These are phyloP conservation scores for Mesodorylaimus sp. DNA, from an alignment of 2,888 invertebrate genomes.

Conservation along the genomic window DNA sequence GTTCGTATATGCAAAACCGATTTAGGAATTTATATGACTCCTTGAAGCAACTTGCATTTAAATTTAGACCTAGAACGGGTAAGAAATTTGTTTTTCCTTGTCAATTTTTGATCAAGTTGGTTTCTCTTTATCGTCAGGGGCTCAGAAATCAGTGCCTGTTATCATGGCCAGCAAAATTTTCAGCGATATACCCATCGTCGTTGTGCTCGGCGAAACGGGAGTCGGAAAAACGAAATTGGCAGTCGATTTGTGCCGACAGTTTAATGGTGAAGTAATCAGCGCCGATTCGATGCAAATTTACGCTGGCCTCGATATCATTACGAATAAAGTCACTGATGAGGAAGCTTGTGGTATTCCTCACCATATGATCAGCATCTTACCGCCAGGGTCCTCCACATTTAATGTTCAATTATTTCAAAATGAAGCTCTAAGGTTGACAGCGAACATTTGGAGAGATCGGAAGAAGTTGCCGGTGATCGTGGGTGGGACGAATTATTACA, in stretches of 20 bases:
- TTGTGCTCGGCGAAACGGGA: slow-evolving; percentile 86
- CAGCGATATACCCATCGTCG: slow-evolving; percentile 45
- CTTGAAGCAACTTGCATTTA: no score
- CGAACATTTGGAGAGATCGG: slow-evolving; percentile 44
- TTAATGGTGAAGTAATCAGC: slow-evolving; percentile 76
- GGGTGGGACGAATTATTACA: slow-evolving; percentile 95
- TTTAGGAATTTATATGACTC: no score
- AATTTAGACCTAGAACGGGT: background rate
- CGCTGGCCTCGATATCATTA: slow-evolving; percentile 71
- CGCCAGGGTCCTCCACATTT: slow-evolving; percentile 49
- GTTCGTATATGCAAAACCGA: no score
- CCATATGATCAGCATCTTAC: slow-evolving; percentile 67
- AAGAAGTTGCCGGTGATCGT: slow-evolving; percentile 72
- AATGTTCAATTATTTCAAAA: slow-evolving; percentile 68
- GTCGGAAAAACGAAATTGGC: slow-evolving; percentile 91
- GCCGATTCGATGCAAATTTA: slow-evolving; percentile 99
- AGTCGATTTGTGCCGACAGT: slow-evolving; percentile 65
- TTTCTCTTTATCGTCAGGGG: no score
- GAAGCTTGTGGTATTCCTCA: slow-evolving; percentile 59
- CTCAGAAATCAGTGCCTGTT: no score
- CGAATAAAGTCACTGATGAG: slow-evolving; percentile 68
- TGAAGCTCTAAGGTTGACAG: slow-evolving; percentile 47
- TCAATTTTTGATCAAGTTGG: no score
- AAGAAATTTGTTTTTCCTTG: no score
- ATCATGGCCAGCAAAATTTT: background rate